Evolutionary conservation across 2,113 vertebrate species (phyloP).

Genomic region (Gallinago jamesoni): DNA sequence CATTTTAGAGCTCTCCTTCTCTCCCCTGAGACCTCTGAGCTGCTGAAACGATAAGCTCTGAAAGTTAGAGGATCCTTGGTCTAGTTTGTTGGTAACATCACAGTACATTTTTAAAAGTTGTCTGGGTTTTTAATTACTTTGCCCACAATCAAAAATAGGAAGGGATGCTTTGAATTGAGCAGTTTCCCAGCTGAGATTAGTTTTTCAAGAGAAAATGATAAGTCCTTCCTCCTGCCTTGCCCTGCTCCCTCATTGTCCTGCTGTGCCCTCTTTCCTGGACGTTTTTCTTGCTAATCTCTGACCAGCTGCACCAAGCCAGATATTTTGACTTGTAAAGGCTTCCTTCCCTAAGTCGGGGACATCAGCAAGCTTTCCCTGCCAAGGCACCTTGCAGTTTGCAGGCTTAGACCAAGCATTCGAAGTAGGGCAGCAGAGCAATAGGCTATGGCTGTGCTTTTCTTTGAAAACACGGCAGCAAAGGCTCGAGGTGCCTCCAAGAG

Average conservation of each 20-base stretch:
- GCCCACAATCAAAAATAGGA: background rate
- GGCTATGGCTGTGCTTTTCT: background rate
- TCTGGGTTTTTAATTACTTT: background rate
- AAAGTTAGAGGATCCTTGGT: background rate
- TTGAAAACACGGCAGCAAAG: background rate
- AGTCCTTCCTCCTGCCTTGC: background rate
- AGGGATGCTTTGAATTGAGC: background rate
- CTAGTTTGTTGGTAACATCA: background rate
- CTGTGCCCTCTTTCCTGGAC: background rate
- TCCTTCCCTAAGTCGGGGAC: background rate
- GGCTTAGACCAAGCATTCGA: background rate
- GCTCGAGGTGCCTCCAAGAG: background rate
- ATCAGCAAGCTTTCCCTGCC: background rate
- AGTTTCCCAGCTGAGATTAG: background rate
- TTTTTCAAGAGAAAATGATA: background rate
- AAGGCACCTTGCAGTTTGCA: background rate
- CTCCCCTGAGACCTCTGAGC: background rate
- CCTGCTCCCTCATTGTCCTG: background rate
- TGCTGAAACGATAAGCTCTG: background rate
- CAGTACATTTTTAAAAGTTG: background rate
- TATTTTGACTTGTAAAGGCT: background rate
- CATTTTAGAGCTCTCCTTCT: background rate
- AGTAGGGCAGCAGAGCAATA: background rate
- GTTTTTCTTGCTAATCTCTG: background rate
- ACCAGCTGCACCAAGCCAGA: background rate